phyloP scores from a whole-genome alignment of 2,797 vertebrate genomes.

The Acanthis flammea region DNA sequence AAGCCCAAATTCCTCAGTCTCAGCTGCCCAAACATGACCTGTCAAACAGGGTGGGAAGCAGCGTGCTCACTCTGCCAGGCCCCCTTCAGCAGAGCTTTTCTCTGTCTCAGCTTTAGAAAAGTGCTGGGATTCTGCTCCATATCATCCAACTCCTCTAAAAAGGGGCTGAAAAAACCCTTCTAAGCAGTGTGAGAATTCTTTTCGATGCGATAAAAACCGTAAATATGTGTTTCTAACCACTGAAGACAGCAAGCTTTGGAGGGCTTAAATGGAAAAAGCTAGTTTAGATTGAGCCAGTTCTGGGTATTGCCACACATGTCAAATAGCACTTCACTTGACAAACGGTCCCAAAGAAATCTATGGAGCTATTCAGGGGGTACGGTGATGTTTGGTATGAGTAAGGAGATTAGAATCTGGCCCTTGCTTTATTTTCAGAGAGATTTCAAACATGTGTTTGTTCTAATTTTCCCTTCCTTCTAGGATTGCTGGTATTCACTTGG shows the following conservation, averaged over 20 bases:
- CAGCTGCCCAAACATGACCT: neutral
- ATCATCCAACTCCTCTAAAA: neutral
- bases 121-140: neutral
- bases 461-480: conserved; percentile 41
- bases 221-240: conserved; percentile 44
- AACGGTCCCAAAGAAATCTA: conserved; percentile 41
- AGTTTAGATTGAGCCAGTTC: conserved; percentile 33
- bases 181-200: neutral
- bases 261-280: conserved; percentile 45
- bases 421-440: conserved; percentile 30
- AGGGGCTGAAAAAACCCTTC: neutral
- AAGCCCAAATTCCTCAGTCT: neutral
- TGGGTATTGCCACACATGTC: conserved; percentile 4
- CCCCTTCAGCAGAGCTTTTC: neutral
- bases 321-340: conserved; percentile 47
- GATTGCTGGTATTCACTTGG: conserved; percentile 25
- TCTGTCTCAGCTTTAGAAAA: neutral
- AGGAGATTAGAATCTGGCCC: conserved; percentile 31
- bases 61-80: neutral
- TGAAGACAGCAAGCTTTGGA: conserved; percentile 35
- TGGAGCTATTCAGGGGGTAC: neutral
- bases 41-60: neutral
- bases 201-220: neutral
- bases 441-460: conserved; percentile 40
- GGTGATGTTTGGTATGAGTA: conserved; percentile 29